These are phyloP conservation scores for Vesta saturnalis DNA, from an alignment of 2,888 invertebrate species.

Conservation along the genomic window DNA sequence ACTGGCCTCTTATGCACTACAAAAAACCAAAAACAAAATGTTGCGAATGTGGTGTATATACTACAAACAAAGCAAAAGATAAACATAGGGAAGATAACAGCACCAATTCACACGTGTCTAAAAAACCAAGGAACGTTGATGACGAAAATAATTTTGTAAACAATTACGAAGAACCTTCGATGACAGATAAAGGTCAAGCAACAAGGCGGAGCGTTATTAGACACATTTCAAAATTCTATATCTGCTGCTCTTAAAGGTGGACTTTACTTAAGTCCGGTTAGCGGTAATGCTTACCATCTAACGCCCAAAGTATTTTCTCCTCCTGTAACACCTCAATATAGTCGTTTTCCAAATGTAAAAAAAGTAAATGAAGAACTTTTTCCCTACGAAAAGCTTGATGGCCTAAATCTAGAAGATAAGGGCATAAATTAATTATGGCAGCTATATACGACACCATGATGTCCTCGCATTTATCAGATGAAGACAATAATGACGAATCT, in stretches of 20 bases:
- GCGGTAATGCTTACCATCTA: slow-evolving; percentile 33
- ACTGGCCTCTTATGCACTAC: no score
- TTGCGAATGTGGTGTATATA: no score
- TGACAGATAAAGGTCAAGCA: not conserved
- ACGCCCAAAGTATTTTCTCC: slow-evolving; percentile 13
- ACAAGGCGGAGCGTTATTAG: no score
- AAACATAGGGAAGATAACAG: no score
- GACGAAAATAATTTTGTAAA: no score
- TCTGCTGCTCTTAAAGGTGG: not conserved
- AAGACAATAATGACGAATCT: not conserved
- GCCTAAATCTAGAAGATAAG: slow-evolving; percentile 13
- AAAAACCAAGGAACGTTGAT: not conserved
- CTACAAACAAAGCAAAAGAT: no score
- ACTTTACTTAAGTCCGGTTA: slow-evolving; percentile 30
- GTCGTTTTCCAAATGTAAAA: slow-evolving; percentile 27
- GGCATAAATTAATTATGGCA: slow-evolving; percentile 32
- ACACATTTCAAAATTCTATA: not conserved
- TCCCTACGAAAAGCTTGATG: not conserved
- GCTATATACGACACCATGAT: slow-evolving; percentile 39
- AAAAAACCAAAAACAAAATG: no score
- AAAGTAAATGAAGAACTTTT: slow-evolving; percentile 21
- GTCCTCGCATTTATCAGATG: slow-evolving; percentile 18
- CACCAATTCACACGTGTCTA: no score
- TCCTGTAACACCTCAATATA: slow-evolving; percentile 2
- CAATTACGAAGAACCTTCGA: not conserved